Evolutionary conservation across 2,888 invertebrate genomes (phyloP).

Genomic region (Prosopocoilus inquinatus): DNA sequence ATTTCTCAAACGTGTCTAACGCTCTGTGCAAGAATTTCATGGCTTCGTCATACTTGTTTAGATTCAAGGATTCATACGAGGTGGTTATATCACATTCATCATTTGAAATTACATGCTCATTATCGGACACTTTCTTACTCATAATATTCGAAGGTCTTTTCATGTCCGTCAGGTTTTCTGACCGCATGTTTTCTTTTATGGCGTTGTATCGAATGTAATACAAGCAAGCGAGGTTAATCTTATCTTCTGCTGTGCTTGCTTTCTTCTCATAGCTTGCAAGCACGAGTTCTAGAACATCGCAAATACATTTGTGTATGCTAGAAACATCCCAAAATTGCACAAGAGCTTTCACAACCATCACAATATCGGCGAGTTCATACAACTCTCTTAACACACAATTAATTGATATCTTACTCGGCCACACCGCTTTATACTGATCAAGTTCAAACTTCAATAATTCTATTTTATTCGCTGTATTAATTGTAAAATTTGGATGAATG

Average conservation of each 20-base stretch:
- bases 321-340: slow-evolving; percentile 31
- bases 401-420: slow-evolving; percentile 38
- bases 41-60: slow-evolving; percentile 27
- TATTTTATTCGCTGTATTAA: slow-evolving; percentile 23
- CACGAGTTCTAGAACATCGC: slow-evolving; percentile 19
- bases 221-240: slow-evolving; percentile 31
- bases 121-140: slow-evolving; percentile 4
- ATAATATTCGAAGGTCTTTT: slow-evolving; percentile 21
- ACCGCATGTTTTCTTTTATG: slow-evolving; percentile 23
- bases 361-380: slow-evolving; percentile 25
- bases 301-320: slow-evolving; percentile 25
- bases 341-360: slow-evolving; percentile 27
- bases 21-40: slow-evolving; percentile 31
- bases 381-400: slow-evolving; percentile 32
- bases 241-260: slow-evolving; percentile 12
- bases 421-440: slow-evolving; percentile 32
- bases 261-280: slow-evolving; percentile 26
- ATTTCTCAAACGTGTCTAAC: slow-evolving; percentile 23
- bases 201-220: slow-evolving; percentile 33
- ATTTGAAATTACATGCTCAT: slow-evolving; percentile 28
- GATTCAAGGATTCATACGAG: slow-evolving; percentile 33
- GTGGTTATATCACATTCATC: slow-evolving; percentile 40
- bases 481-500: slow-evolving; percentile 19
- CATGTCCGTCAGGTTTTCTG: slow-evolving; percentile 36
- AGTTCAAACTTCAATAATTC: slow-evolving; percentile 34